Percentiles rank a stretch among this genome's conserved stretches.
Conservation (phyloP, 2,797 vertebrate genomes). For the Ammospiza maritima region DNA sequence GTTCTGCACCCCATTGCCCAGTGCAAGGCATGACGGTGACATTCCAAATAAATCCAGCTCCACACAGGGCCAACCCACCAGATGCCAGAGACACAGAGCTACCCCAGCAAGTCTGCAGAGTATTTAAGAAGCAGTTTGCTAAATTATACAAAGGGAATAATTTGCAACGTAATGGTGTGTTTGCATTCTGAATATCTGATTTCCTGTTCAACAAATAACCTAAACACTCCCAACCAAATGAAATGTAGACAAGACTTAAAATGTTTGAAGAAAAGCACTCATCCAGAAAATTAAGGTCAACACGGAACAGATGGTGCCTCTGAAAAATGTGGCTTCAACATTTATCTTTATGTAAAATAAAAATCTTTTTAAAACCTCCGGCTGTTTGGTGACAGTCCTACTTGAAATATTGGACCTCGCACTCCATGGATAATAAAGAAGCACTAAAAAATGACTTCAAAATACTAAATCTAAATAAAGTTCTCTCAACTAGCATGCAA, state of each 20-base stretch:
- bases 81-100: background rate
- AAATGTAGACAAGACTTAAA: conserved; percentile 74
- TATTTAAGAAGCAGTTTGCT: conserved; percentile 59
- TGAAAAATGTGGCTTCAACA: conserved; percentile 60
- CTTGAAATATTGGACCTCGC: conserved; percentile 57
- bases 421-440: conserved; percentile 54
- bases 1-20: background rate
- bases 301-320: conserved; percentile 69
- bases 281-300: conserved; percentile 78
- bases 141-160: conserved; percentile 65
- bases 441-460: conserved; percentile 54
- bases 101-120: background rate
- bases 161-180: conserved; percentile 55
- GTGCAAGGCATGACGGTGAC: background rate
- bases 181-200: conserved; percentile 67
- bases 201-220: conserved; percentile 69
- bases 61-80: background rate
- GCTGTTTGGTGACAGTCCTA: conserved; percentile 48
- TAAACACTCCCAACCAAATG: conserved; percentile 70
- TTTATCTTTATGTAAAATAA: conserved; percentile 69
- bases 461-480: conserved; percentile 66
- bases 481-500: conserved; percentile 4
- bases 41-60: background rate
- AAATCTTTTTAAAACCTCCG: conserved; percentile 58
- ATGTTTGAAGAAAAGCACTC: conserved; percentile 73